Conservation (phyloP, 2,888 invertebrate genomes). For the Pogonocherus hispidulus region DNA sequence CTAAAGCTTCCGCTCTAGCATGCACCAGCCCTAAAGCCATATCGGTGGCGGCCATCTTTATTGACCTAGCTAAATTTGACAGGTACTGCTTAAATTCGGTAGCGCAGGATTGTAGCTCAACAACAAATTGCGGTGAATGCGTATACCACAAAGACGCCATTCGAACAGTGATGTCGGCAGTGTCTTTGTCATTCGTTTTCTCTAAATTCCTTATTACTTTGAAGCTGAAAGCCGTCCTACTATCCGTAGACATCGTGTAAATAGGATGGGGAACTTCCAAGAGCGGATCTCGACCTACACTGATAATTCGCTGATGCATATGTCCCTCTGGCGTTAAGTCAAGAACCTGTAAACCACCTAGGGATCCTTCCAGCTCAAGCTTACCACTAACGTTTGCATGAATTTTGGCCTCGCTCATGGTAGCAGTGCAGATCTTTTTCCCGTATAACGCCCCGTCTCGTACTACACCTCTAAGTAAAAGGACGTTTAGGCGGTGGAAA, state of each 20-base stretch:
- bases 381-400: constrained; percentile 80
- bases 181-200: constrained; percentile 52
- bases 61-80: constrained; percentile 85
- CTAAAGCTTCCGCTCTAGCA: constrained; percentile 74
- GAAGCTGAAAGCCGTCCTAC: constrained; percentile 72
- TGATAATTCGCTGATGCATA: constrained; percentile 87
- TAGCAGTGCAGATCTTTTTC: constrained; percentile 94
- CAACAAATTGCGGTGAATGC: constrained; percentile 89
- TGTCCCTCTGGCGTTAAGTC: constrained; percentile 89
- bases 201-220: constrained; percentile 65
- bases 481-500: constrained; percentile 91
- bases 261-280: constrained; percentile 69
- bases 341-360: constrained; percentile 92
- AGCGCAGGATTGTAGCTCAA: constrained; percentile 89
- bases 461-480: constrained; percentile 83
- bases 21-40: constrained; percentile 92
- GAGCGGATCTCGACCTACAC: constrained; percentile 84
- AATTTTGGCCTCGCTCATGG: constrained; percentile 91
- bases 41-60: constrained; percentile 92
- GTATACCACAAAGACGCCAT: constrained; percentile 96
- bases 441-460: constrained; percentile 80
- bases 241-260: constrained; percentile 63
- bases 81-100: constrained; percentile 92
- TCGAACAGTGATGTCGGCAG: constrained; percentile 69
- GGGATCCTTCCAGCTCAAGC: constrained; percentile 84